Evolutionary conservation across 2,797 vertebrate species (phyloP).

Genomic region (Distichodus sexfasciatus): DNA sequence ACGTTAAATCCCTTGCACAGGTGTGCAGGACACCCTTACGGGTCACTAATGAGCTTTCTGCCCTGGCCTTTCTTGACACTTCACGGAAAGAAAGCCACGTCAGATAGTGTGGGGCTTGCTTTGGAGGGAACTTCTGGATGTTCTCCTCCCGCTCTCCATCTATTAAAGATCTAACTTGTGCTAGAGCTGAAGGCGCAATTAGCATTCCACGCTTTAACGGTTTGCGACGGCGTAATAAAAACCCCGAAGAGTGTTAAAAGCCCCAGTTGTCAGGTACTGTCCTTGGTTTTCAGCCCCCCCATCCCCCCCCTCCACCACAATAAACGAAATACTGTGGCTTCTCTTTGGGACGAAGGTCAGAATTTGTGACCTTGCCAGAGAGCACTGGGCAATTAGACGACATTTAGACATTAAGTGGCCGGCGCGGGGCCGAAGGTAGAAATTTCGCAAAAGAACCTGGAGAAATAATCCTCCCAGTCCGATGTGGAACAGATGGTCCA

Average conservation of each 20-base stretch:
- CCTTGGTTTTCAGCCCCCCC: neutral
- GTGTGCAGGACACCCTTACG: neutral
- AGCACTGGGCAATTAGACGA: neutral
- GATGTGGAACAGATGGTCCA: constrained; percentile 11
- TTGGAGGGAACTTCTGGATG: too few relatives aligned
- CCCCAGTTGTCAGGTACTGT: neutral
- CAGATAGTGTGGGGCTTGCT: too few relatives aligned
- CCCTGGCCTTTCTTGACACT: neutral
- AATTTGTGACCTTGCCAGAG: neutral
- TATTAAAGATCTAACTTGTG: too few relatives aligned
- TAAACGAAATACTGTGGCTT: too few relatives aligned
- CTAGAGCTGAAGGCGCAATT: too few relatives aligned
- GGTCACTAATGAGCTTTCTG: neutral
- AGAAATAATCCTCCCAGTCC: neutral
- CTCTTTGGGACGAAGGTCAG: neutral
- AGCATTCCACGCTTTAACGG: too few relatives aligned
- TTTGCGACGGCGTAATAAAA: too few relatives aligned
- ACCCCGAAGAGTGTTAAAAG: too few relatives aligned
- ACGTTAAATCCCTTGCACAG: neutral
- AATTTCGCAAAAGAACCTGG: neutral
- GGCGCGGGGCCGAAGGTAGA: neutral
- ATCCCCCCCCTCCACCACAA: too few relatives aligned
- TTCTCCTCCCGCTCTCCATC: too few relatives aligned
- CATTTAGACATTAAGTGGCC: neutral
- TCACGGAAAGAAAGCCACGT: neutral